Base-by-base conservation (phyloP, 2,113 vertebrate genomes). In the Clupea harengus region DNA sequence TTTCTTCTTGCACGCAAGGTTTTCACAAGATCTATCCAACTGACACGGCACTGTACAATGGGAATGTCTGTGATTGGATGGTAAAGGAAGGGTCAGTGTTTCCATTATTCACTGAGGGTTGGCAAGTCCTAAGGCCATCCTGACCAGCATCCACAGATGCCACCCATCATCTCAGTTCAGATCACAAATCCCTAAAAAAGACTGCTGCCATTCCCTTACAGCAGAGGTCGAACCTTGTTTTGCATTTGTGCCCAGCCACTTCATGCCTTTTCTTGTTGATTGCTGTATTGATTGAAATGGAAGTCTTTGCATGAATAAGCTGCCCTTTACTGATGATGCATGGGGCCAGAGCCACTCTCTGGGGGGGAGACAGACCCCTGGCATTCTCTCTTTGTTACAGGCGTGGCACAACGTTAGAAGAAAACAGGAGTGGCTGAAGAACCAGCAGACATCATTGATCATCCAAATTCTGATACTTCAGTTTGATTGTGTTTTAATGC, bases 231-330 rank as follows among this genome's bases (percentile, higher is more conserved):
- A 3, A 20, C 72, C 72, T 39, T 78, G 10, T 39, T 78, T 78
- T 78, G 85, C 52, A 7, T 4, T 57, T 81, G 44, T 67, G 39
- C 2, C 22, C 44, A 11, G 47, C 85, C 87, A 83, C 75, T 4
- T 49, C 57, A 25, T 78, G 80, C 47, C 13, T 17, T 0, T 22
- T 13, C 46, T 3, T 28, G n/a, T 81, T 15, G n/a, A 15, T 81
- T 85, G 47, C 84, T 67, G 87, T 32, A 88, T 87, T 81, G 82
- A 90, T 89, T 47, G 32, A 4, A 20, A 11, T 28, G 8, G 81
- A n/a, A 20, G 2, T 81, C 2, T 75, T 0, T n/a, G 28, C 7
- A 81, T 17, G 4, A 75, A 60, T 20, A 85, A 81, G 32, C 6
- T 22, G 46, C 32, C 78, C 44, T n/a, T 46, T 67, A 84, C 32